A percentile compares a stretch with the other conserved stretches of the same genome.
phyloP scores from a whole-genome alignment of 2,113 vertebrate species.

The Isichthys henryi region DNA sequence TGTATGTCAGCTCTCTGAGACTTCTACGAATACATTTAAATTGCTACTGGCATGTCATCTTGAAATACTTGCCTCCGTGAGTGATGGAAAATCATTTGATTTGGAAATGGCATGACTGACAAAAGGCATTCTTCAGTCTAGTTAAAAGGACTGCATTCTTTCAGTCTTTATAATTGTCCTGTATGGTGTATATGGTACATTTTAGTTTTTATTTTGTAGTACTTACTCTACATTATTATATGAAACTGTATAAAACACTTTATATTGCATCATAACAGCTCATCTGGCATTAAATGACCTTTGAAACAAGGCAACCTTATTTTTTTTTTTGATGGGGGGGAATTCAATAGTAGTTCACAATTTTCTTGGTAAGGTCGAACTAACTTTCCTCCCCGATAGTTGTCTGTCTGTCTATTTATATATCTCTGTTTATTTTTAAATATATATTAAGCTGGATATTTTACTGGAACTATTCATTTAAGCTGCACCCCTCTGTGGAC shows the following conservation, averaged over 20 bases:
- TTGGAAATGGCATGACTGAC: neutral
- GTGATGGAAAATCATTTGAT: neutral
- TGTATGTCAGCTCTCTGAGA: neutral
- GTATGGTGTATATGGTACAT: neutral
- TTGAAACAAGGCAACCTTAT: neutral
- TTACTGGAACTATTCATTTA: neutral
- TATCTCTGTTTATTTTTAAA: neutral
- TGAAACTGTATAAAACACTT: neutral
- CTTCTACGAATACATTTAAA: neutral
- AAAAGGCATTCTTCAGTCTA: constrained; percentile 1
- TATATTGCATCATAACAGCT: neutral
- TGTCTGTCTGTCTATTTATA: too few relatives aligned
- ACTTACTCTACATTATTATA: neutral
- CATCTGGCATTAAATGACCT: neutral
- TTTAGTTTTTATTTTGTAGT: neutral
- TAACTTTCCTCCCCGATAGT: neutral
- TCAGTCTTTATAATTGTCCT: neutral
- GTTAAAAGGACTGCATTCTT: neutral
- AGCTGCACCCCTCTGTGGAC: neutral
- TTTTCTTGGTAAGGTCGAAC: neutral
- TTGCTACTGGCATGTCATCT: neutral
- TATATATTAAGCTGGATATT: neutral
- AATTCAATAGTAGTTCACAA: neutral
- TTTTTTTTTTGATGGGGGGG: neutral
- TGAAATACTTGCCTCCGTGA: neutral